Conservation (phyloP, 2,113 vertebrate species). For the Paramisgurnus dabryanus region DNA sequence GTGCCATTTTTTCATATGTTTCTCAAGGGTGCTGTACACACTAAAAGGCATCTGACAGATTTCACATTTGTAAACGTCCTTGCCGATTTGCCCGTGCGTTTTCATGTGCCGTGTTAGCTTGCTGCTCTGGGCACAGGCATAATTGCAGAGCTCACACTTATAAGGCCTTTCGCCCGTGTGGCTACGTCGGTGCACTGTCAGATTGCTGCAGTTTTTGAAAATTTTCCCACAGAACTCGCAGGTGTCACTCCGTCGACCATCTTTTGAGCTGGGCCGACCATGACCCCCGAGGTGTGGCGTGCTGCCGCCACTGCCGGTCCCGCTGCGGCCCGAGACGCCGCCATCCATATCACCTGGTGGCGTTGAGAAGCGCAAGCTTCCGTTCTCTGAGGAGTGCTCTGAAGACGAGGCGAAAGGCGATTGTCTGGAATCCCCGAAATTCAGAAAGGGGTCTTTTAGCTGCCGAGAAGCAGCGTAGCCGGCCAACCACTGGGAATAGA, state of each 20-base stretch:
- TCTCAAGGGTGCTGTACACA: conserved; percentile 99
- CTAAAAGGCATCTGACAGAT: conserved; percentile 99
- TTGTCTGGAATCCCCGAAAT: conserved; percentile 99
- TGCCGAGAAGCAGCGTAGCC: conserved; percentile 97
- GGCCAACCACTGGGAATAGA: conserved; percentile 99
- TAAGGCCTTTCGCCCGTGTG: conserved; percentile 99
- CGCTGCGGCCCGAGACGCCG: conserved; percentile 95
- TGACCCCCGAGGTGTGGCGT: conserved; percentile 96
- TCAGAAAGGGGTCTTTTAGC: conserved; percentile 99
- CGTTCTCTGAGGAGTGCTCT: conserved; percentile 98
- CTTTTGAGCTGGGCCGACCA: conserved; percentile 96
- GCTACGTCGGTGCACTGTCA: conserved; percentile 99
- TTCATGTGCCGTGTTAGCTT: conserved; percentile 99
- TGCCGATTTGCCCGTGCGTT: conserved; percentile 99
- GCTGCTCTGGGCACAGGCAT: conserved; percentile 99
- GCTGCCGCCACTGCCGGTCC: conserved; percentile 97
- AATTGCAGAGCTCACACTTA: conserved; percentile 99
- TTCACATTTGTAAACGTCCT: conserved; percentile 99
- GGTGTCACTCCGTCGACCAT: conserved; percentile 97
- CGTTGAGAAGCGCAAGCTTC: conserved; percentile 98
- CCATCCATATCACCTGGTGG: conserved; percentile 96
- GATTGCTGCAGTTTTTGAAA: conserved; percentile 99
- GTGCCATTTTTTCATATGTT: conserved; percentile 99
- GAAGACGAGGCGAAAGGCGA: conserved; percentile 98
- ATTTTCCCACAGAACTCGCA: conserved; percentile 99